Evolutionary conservation across 2,113 vertebrate species (phyloP), one percentile per base, ranked within the genome.

Genomic region (Tragelaphus imberbis): DNA sequence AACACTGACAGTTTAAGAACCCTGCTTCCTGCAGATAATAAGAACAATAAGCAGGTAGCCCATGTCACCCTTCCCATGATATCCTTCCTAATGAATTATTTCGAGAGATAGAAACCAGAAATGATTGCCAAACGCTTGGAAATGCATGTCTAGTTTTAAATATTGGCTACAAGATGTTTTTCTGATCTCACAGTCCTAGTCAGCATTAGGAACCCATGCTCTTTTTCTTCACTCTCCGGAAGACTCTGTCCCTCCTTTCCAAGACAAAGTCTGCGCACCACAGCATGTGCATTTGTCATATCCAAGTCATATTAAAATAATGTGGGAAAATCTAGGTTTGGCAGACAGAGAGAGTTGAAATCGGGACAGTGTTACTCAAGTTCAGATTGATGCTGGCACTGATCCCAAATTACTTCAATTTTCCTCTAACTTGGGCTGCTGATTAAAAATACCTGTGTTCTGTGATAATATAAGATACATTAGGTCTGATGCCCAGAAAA

Each of bases 241-340:
- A 94, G 44, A 86, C 17, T 28, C 10, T 59, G 6, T n/a, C 23
- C 10, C 13, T 94, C 55, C 81, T 65, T 96, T 95, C 51, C 68
- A 96, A 96, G 88, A 75, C 87, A 90, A 97, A 96, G 30, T 81
- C 75, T 96, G 55, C 28, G 16, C 28, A 96, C 19, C 87, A 51
- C 19, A 77, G 7, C 40, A 8, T 56, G 10, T 30, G 15, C 23
- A 79, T 90, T 75, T 95, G 47, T 93, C 55, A 81, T 16, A 63
- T 51, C 28, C 23, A 85, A 92, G 82, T 84, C 89, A 49, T 63
- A 85, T 86, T 88, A 61, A 84, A 82, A 47, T 87, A n/a, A 88
- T 84, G 28, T 61, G 53, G n/a, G 71, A 55, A 96, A 92, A 49
- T 44, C 3, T 88, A 55, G 12, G 1, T 44, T 68, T 97, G 96